phyloP scores from a whole-genome alignment of 2,888 invertebrate genomes.

The Digitonthophagus gazella region DNA sequence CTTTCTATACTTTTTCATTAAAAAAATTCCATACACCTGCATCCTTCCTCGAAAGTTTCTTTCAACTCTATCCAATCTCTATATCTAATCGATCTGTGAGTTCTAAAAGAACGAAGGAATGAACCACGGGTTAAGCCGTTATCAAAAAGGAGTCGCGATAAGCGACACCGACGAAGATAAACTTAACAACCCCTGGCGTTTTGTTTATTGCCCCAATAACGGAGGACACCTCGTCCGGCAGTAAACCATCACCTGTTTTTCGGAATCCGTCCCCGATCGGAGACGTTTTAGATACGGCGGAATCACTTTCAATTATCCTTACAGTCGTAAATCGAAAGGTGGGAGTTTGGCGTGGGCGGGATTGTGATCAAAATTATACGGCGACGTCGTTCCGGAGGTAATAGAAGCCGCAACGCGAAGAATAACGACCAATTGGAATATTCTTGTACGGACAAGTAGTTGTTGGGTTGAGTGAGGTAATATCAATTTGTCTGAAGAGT shows the following conservation, averaged over 20 bases:
- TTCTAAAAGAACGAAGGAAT: no score
- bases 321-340: background rate
- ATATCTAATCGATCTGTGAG: no score
- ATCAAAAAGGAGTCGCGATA: background rate
- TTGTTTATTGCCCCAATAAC: background rate
- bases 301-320: background rate
- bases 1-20: no score
- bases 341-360: background rate
- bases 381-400: background rate
- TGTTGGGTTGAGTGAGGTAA: background rate
- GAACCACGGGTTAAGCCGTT: background rate
- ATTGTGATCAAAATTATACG: background rate
- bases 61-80: no score
- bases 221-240: background rate
- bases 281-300: background rate
- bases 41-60: no score
- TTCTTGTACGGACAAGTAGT: background rate
- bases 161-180: background rate
- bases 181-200: background rate
- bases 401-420: background rate
- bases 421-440: background rate
- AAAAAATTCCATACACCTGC: no score
- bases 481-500: background rate
- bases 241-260: background rate
- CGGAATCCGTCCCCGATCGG: background rate